Evolutionary conservation across 2,797 vertebrate genomes (phyloP).

Genomic region (Hirundo rustica): DNA sequence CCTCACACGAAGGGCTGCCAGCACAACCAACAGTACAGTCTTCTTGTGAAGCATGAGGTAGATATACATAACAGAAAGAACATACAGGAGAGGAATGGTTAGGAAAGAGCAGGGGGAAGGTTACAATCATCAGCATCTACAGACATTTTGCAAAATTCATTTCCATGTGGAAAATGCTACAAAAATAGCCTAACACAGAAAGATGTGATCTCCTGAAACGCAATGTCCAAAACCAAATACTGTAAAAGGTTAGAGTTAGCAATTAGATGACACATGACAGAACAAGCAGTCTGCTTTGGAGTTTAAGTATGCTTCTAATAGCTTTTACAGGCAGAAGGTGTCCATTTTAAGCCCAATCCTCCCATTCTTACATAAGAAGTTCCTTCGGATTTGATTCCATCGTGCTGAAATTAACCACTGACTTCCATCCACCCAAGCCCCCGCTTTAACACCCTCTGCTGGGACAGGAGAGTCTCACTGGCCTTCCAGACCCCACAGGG

Average conservation of each 20-base stretch:
- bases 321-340: constrained; percentile 35
- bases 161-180: constrained; percentile 48
- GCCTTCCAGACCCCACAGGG: background rate
- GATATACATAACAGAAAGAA: constrained; percentile 74
- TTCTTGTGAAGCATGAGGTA: constrained; percentile 84
- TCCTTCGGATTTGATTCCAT: background rate
- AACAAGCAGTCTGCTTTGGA: constrained; percentile 6
- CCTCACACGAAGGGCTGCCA: constrained; percentile 68
- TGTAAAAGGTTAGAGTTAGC: constrained; percentile 7
- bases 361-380: constrained; percentile 2
- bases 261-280: background rate
- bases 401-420: background rate
- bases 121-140: constrained; percentile 69
- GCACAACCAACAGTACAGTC: constrained; percentile 74
- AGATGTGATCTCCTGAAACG: constrained; percentile 36
- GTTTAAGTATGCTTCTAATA: constrained; percentile 30
- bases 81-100: constrained; percentile 38
- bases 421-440: rapidly evolving
- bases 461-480: background rate
- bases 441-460: background rate
- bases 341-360: constrained; percentile 41
- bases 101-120: constrained; percentile 48
- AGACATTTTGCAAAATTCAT: constrained; percentile 56
- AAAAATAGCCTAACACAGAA: constrained; percentile 50
- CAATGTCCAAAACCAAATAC: constrained; percentile 11